Conservation (phyloP, 2,113 vertebrate species). For the Cisticola juncidis region DNA sequence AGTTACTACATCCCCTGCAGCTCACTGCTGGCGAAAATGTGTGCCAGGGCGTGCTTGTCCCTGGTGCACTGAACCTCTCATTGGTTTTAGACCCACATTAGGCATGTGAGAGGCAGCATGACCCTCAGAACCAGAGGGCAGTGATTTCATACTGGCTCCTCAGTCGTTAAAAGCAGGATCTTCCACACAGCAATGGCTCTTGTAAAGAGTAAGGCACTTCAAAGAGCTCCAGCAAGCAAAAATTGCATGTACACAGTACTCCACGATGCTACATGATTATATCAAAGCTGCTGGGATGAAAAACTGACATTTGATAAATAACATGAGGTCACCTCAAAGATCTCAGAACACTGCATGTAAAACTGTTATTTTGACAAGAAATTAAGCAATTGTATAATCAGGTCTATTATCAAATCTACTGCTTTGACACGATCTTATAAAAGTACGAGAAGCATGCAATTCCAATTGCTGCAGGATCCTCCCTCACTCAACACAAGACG, state of each 20-base stretch:
- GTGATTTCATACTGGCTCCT: not conserved
- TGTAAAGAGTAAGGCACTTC: slow-evolving; percentile 13
- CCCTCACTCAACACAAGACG: slow-evolving; percentile 15
- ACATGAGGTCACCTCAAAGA: slow-evolving; percentile 30
- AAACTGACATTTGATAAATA: slow-evolving; percentile 47
- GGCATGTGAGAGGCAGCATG: not conserved
- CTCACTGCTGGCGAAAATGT: not conserved
- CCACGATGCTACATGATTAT: not conserved
- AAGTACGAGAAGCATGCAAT: not conserved
- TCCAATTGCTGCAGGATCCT: not conserved
- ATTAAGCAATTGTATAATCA: slow-evolving; percentile 44
- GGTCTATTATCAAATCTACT: slow-evolving; percentile 6
- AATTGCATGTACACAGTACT: not conserved
- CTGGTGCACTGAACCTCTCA: not conserved
- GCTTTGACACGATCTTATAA: not conserved
- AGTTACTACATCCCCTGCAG: not conserved
- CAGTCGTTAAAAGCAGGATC: not conserved
- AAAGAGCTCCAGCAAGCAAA: slow-evolving; percentile 38
- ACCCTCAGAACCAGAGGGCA: not conserved
- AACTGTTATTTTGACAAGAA: slow-evolving; percentile 46
- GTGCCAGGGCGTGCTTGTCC: not conserved
- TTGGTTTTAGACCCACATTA: not conserved
- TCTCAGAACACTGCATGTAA: not conserved
- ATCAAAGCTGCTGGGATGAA: slow-evolving; percentile 45
- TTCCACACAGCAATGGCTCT: not conserved